phyloP scores from a whole-genome alignment of 2,113 vertebrate species.

The Corynorhinus townsendii region DNA sequence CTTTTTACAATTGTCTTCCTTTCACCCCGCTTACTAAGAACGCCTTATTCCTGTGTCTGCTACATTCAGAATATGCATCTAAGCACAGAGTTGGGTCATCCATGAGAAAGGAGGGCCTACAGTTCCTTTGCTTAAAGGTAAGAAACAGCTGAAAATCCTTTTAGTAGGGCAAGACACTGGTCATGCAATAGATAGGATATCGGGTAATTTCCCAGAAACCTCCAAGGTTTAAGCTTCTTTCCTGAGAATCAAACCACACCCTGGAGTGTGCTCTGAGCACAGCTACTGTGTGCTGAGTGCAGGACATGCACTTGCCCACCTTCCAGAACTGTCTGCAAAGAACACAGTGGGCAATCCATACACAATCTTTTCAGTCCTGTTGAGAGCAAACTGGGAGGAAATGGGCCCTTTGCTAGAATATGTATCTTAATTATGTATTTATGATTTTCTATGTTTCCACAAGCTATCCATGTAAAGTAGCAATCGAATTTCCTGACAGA shows the following conservation, averaged over 20 bases:
- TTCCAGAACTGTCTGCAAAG: fast-evolving
- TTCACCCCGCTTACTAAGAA: not conserved
- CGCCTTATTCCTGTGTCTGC: constrained; percentile 42
- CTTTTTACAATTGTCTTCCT: constrained; percentile 50
- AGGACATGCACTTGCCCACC: fast-evolving
- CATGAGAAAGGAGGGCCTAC: constrained; percentile 49
- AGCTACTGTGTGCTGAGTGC: not conserved
- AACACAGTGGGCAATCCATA: not conserved
- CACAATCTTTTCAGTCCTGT: not conserved
- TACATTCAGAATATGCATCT: constrained; percentile 53
- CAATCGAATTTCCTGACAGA: constrained; percentile 15
- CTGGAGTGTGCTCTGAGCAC: not conserved
- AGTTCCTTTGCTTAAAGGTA: constrained; percentile 63
- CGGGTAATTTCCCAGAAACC: constrained; percentile 49
- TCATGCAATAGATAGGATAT: constrained; percentile 29
- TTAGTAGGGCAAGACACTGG: constrained; percentile 52
- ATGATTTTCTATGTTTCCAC: not conserved
- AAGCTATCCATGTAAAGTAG: not conserved
- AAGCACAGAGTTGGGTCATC: constrained; percentile 42
- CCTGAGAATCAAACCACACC: constrained; percentile 33
- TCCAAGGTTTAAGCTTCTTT: constrained; percentile 46
- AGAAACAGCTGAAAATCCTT: constrained; percentile 57
- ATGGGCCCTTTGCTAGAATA: constrained; percentile 19
- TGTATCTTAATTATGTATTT: not conserved
- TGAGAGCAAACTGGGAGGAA: not conserved